Conservation (phyloP, 2,888 invertebrate genomes). For the Dasypolia templi region DNA sequence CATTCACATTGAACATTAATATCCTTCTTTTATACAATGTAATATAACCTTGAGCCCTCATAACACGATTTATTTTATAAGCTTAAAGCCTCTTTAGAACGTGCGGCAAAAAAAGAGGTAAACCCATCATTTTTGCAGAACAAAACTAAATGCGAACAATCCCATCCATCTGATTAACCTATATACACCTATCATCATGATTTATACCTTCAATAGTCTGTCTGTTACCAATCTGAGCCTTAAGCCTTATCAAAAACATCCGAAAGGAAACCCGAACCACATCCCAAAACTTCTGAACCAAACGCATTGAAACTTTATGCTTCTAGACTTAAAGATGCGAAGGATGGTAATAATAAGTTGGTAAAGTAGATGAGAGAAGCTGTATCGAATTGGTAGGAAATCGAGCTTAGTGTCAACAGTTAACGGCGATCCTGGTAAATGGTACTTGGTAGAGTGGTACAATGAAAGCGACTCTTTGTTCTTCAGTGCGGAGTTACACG, state of each 20-base stretch:
- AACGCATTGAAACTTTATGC: constrained; percentile 67
- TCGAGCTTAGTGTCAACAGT: constrained; percentile 89
- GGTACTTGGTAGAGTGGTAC: constrained; percentile 60
- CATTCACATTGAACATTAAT: background rate
- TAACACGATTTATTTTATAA: constrained; percentile 15
- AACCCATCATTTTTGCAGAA: constrained; percentile 52
- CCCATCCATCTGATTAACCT: constrained; percentile 63
- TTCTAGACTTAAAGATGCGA: constrained; percentile 46
- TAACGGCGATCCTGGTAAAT: constrained; percentile 75
- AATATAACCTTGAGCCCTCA: constrained; percentile 27
- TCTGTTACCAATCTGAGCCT: constrained; percentile 70
- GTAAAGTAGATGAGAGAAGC: constrained; percentile 81
- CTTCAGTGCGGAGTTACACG: constrained; percentile 81
- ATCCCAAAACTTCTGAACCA: constrained; percentile 19
- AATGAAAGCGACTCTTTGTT: constrained; percentile 77
- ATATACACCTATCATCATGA: constrained; percentile 70
- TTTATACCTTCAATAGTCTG: constrained; percentile 70
- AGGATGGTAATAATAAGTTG: constrained; percentile 58
- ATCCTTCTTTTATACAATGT: constrained; percentile 5
- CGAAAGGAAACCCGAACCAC: constrained; percentile 73
- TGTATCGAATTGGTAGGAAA: constrained; percentile 85
- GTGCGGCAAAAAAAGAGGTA: constrained; percentile 30
- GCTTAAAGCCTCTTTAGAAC: constrained; percentile 27
- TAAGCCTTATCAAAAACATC: constrained; percentile 77
- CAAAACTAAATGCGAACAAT: constrained; percentile 46